Evolutionary conservation across 2,113 vertebrate genomes (phyloP).

Genomic region (Bothrops jararaca): DNA sequence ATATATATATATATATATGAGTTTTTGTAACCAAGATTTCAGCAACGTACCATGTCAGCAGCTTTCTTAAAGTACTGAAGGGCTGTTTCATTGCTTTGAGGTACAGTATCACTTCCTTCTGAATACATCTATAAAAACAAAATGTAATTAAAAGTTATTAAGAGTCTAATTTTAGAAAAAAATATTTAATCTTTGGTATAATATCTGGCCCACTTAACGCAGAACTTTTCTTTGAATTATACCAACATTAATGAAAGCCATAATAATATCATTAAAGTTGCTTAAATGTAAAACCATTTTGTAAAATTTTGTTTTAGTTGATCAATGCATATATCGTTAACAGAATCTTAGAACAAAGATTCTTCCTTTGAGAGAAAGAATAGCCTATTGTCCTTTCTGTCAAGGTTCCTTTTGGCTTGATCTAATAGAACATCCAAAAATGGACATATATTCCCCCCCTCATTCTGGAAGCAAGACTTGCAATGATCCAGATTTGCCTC

Average conservation of each 20-base stretch:
- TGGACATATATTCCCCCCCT: not conserved
- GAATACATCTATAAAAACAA: conserved; percentile 89
- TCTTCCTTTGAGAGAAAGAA: not conserved
- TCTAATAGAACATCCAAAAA: not conserved
- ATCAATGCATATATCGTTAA: not conserved
- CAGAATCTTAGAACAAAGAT: not conserved
- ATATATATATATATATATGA: not conserved
- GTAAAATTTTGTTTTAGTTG: not conserved
- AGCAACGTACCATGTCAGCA: conserved; percentile 86
- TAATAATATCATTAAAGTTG: not conserved
- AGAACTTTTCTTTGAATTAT: not conserved
- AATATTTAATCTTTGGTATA: not conserved
- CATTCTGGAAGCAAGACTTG: not conserved
- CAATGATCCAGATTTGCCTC: not conserved
- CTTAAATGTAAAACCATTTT: not conserved
- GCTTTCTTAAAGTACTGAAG: conserved; percentile 97
- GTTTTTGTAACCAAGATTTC: not conserved
- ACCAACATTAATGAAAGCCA: not conserved
- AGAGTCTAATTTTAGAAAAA: not conserved
- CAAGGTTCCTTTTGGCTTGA: not conserved
- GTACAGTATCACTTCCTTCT: conserved; percentile 90
- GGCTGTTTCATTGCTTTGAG: conserved; percentile 95
- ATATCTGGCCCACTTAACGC: not conserved
- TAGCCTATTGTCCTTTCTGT: not conserved
- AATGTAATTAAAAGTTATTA: not conserved